Conservation (phyloP, 2,888 invertebrate genomes). For the Diadegma fenestrale region DNA sequence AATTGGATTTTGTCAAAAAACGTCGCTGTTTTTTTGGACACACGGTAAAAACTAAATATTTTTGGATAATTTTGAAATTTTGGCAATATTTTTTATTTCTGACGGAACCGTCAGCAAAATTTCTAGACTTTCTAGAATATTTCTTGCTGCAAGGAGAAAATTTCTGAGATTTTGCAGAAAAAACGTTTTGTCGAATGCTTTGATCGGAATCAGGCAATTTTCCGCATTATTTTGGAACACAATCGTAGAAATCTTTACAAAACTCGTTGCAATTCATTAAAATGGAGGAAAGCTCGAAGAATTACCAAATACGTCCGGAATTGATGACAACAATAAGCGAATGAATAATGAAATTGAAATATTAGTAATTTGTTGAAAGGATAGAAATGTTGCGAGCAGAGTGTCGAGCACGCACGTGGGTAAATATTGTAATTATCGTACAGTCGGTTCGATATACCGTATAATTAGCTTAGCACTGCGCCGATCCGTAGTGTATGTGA, state of each 20-base stretch:
- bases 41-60: too few species aligned
- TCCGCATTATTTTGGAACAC: background rate
- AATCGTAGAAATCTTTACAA: background rate
- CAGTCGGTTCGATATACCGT: constrained; percentile 23
- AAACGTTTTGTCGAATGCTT: too few species aligned
- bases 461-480: constrained; percentile 45
- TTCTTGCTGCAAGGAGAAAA: too few species aligned
- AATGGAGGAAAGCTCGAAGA: background rate
- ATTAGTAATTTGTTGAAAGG: constrained; percentile 1
- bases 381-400: constrained; percentile 39
- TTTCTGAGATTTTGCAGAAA: too few species aligned
- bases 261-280: background rate
- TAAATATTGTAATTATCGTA: constrained; percentile 55
- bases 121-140: too few species aligned
- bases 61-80: too few species aligned
- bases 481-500: constrained; percentile 39
- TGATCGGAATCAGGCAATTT: background rate
- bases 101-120: too few species aligned
- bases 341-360: constrained; percentile 1
- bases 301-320: background rate
- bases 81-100: too few species aligned
- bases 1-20: too few species aligned
- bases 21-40: too few species aligned
- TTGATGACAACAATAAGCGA: background rate
- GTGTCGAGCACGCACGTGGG: constrained; percentile 35